Base-by-base conservation (phyloP, 2,797 vertebrate species). In the Leptodactylus fallax region DNA sequence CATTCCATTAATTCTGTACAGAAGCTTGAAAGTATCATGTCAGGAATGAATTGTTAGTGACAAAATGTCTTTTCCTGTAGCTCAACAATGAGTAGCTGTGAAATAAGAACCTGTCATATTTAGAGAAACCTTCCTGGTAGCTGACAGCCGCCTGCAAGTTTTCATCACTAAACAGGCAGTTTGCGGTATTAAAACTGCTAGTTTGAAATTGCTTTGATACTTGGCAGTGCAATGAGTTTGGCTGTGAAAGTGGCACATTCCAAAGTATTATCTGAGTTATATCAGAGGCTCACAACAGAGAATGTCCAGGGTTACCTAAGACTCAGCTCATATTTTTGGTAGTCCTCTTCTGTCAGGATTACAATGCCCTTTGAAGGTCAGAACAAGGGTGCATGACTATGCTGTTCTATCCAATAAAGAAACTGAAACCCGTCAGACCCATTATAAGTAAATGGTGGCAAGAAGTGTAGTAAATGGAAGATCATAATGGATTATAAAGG, bases 71-170 rank as follows among this genome's bases (percentile, higher is more conserved):
- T 74, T 72, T 74, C 17, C 71, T 5, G 47, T 51, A 21, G 21
- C 47, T 49, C 71, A 74, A 51, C 47, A 51, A 74, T 55, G 27
- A 58, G 77, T 14, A 79, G n/a, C 51, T 58, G 77, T 79, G 77
- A 79, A 79, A 79, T 79, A 58, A 58, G 53, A 79, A 79, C 12
- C 71, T 74, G 71, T 51, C 47, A n/a, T 74, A 72, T n/a, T 47
- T 74, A 74, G 71, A 49, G 47, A 49, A 36, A 49, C 11, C 8
- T 74, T 74, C 71, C 47, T 7, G 10, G 3, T 49, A 47, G 71
- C 71, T 74, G 71, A 49, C 71, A 27, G 71, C 71, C 1, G 47
- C 71, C 71, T 74, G 71, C 3, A 19, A 49, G 45, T 12, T 74
- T 51, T 74, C 47, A 74, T 51, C 71, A 51, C 19, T 49, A 49